Percentiles rank a stretch among this genome's conserved stretches.
These are phyloP conservation scores for Hirundo rustica DNA, from an alignment of 2,797 vertebrate genomes.

Conservation along the genomic window DNA sequence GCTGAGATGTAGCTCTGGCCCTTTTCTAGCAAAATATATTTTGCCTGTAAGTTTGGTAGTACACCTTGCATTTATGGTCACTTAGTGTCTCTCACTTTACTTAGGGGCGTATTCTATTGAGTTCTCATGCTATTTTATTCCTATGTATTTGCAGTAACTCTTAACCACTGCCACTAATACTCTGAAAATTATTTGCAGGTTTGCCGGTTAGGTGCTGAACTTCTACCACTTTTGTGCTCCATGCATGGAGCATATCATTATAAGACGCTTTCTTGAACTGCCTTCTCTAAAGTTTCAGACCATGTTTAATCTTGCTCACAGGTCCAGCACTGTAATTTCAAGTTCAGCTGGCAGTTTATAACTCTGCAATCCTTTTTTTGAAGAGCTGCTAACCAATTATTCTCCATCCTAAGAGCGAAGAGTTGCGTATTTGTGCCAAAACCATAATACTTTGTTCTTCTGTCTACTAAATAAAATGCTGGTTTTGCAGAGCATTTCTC, in stretches of 20 bases:
- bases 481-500: slow-evolving; percentile 34
- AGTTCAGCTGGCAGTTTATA: slow-evolving; percentile 32
- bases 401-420: slow-evolving; percentile 21
- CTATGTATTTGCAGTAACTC: neutral
- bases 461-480: slow-evolving; percentile 50
- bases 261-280: neutral
- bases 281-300: neutral
- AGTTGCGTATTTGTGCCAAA: slow-evolving; percentile 50
- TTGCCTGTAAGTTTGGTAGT: neutral
- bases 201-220: neutral
- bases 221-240: neutral
- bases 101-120: neutral
- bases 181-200: neutral
- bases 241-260: neutral
- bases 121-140: neutral
- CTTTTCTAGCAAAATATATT: slow-evolving; percentile 40
- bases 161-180: neutral
- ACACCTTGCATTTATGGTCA: neutral
- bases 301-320: slow-evolving; percentile 35
- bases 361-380: slow-evolving; percentile 28
- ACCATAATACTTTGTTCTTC: slow-evolving; percentile 62
- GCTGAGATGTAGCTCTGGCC: neutral
- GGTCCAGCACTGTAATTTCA: slow-evolving; percentile 31
- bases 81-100: neutral
- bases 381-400: slow-evolving; percentile 62